These are phyloP conservation scores for Bombus haemorrhoidalis DNA, from an alignment of 1,140 invertebrate genomes.

Conservation along the genomic window DNA sequence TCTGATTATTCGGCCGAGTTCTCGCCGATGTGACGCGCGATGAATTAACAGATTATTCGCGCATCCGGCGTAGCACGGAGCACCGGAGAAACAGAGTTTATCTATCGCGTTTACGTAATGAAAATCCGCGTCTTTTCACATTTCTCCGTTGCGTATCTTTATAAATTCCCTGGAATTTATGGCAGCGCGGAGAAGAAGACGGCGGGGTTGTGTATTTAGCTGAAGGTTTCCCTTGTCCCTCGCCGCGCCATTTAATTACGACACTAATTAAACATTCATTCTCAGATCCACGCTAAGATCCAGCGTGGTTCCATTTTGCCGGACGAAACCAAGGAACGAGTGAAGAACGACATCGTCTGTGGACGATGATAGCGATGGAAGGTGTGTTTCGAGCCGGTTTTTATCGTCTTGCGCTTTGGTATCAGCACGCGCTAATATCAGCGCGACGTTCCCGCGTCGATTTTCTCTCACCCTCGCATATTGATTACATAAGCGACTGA, in stretches of 20 bases:
- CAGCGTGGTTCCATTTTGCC: neutral
- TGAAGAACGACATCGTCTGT: too few relatives aligned
- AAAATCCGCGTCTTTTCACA: neutral
- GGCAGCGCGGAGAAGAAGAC: neutral
- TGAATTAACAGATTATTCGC: neutral
- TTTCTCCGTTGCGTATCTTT: neutral
- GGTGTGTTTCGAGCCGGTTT: neutral
- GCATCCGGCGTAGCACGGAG: too few relatives aligned
- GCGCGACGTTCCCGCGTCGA: constrained; percentile 34
- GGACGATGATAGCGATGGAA: too few relatives aligned
- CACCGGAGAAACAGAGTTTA: neutral
- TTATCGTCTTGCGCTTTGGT: constrained; percentile 11
- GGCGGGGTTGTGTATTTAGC: neutral
- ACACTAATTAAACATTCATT: constrained; percentile 23
- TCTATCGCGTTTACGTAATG: neutral
- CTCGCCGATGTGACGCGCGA: neutral
- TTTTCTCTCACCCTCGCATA: constrained; percentile 66
- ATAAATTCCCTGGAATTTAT: neutral
- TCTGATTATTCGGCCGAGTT: neutral
- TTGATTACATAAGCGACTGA: constrained; percentile 77
- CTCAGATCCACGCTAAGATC: neutral
- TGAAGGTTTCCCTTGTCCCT: too few relatives aligned
- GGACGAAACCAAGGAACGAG: neutral
- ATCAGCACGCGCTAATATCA: constrained; percentile 8
- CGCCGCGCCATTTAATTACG: constrained; percentile 21